Base-by-base conservation (phyloP, 2,888 invertebrate genomes). In the Tyria jacobaeae region DNA sequence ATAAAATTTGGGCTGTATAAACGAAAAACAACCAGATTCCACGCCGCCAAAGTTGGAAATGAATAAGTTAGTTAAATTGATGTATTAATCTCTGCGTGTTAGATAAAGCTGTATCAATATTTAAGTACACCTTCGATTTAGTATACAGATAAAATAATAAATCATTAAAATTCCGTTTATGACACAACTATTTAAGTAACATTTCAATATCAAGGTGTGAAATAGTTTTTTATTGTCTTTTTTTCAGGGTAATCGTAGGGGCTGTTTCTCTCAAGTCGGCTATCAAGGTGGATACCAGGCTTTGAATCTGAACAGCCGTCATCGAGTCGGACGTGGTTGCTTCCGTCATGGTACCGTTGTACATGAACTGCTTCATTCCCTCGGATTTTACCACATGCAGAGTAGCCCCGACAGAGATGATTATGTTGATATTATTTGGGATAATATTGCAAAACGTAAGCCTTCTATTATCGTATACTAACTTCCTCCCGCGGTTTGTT, bases 301-400 rank as follows among this genome's bases (percentile, higher is more conserved):
- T n/a, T 71, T 95, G 51, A 95, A 95, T 78, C 81, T 95, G n/a
- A 94, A 90, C 0, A 91, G 88, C 0, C 88, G 93, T 0, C 95
- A 95, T 68, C 90, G 95, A 0, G 91, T 85, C 1, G 94, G 95
- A 0, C 92, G 94, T 0, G 95, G 95, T 17, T 96, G 95, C 78
- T 94, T 95, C 70, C 90, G 94, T 0, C 94, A 94, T 71, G 96
- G 97, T 15, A 96, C 96, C n/a, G 95, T 96, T 5, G 95, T 96
- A 4, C 97, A 97, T 81, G 97, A 97, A 84, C 87, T 97, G 52
- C 93, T 97, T 75, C 97, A 97, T 80, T 95, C 96, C 0, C 90
- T 97, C 0, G 97, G 97, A 2, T 97, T 97, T 87, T 97, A 96
- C 86, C 97, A 97, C 83, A 97, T 97, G 89, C 97, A 97, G 84